These are phyloP conservation scores for Drosophila malerkotliana DNA, from an alignment of 1,140 invertebrate species.

Conservation along the genomic window DNA sequence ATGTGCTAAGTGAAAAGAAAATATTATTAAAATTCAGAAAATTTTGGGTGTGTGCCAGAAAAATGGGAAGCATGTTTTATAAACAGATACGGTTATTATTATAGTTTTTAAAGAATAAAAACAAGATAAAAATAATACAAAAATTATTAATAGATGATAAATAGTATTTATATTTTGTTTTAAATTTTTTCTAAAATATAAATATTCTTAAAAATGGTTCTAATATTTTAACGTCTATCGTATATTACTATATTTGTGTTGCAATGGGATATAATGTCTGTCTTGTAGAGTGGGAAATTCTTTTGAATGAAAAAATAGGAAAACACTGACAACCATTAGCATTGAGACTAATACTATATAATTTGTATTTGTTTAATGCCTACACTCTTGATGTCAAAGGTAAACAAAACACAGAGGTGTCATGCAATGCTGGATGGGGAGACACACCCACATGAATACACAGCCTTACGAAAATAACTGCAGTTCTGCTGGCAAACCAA, in stretches of 20 bases:
- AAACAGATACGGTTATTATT: neutral
- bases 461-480: conserved; percentile 18
- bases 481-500: conserved; percentile 30
- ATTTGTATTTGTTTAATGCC: conserved; percentile 27
- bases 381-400: conserved; percentile 6
- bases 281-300: conserved; percentile 27
- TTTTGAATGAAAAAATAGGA: conserved; percentile 17
- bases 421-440: conserved; percentile 31
- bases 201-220: neutral
- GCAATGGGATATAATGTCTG: conserved; percentile 10
- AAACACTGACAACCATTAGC: conserved; percentile 4
- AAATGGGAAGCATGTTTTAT: conserved; percentile 3
- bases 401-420: conserved; percentile 35
- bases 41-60: conserved; percentile 60
- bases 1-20: conserved; percentile 41
- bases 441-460: conserved; percentile 43
- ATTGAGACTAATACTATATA: conserved; percentile 35
- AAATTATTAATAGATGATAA: neutral
- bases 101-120: neutral
- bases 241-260: conserved; percentile 11
- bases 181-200: no score
- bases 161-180: neutral
- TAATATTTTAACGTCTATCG: conserved; percentile 3
- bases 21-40: conserved; percentile 57
- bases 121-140: neutral